Percentiles rank a stretch among this genome's conserved stretches.
These are phyloP conservation scores for Gandaritis pyraliata DNA, from an alignment of 2,888 invertebrate genomes.

Conservation along the genomic window DNA sequence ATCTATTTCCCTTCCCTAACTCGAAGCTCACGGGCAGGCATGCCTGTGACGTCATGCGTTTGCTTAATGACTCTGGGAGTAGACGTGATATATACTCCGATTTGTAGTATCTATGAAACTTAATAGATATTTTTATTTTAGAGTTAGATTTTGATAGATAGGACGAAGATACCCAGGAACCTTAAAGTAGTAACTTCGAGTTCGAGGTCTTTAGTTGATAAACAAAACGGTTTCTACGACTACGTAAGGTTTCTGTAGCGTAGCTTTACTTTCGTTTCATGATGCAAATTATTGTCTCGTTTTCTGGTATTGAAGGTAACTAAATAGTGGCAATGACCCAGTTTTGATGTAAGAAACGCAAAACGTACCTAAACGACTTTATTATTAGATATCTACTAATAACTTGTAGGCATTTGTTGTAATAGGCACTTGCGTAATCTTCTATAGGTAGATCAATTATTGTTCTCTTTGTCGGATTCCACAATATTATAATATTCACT, in stretches of 20 bases:
- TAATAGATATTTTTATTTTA: too few species aligned
- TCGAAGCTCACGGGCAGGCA: slow-evolving; percentile 15
- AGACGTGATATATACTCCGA: not conserved
- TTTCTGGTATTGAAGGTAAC: slow-evolving; percentile 12
- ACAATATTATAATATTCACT: slow-evolving; percentile 10
- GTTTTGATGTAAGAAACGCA: slow-evolving; percentile 16
- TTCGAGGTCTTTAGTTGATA: too few species aligned
- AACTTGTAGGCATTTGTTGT: slow-evolving; percentile 8
- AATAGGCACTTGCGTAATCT: slow-evolving; percentile 6
- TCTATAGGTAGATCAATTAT: slow-evolving; percentile 5
- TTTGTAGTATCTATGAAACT: not conserved
- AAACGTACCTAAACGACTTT: slow-evolving; percentile 2
- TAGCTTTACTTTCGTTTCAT: not conserved
- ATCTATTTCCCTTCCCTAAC: slow-evolving; percentile 38
- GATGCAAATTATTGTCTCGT: not conserved
- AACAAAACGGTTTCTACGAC: too few species aligned
- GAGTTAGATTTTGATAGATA: not conserved
- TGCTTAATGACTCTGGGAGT: slow-evolving; percentile 31
- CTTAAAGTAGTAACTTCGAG: too few species aligned
- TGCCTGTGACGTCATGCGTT: slow-evolving; percentile 35
- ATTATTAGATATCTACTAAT: slow-evolving; percentile 15
- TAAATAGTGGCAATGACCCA: slow-evolving; percentile 27
- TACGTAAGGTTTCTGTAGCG: too few species aligned
- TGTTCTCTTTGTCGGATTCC: slow-evolving; percentile 15
- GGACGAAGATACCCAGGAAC: too few species aligned